phyloP scores from a whole-genome alignment of 2,888 invertebrate species.

The Agonopterix heracliana region DNA sequence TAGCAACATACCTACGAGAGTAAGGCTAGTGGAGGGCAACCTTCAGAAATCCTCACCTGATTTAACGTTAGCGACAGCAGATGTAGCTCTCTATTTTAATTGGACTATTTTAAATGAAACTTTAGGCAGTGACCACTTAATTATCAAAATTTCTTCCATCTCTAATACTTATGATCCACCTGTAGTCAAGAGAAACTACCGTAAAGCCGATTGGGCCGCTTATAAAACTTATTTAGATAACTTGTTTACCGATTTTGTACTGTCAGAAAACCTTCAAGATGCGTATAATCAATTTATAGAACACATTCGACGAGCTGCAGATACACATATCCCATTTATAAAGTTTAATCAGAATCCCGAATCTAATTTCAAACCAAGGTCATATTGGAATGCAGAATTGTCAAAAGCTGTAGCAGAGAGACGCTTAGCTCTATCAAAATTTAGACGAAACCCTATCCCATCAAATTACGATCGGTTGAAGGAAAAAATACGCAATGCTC shows the following conservation, averaged over 20 bases:
- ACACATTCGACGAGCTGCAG: conserved; percentile 10
- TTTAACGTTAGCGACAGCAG: conserved; percentile 11
- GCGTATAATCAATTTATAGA: conserved; percentile 11
- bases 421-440: conserved; percentile 13
- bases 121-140: conserved; percentile 17
- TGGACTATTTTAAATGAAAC: conserved; percentile 15
- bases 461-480: conserved; percentile 11
- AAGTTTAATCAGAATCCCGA: conserved; percentile 12
- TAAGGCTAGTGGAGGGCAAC: conserved; percentile 12
- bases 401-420: conserved; percentile 20
- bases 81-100: conserved; percentile 11
- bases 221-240: no score
- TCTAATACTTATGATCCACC: background rate
- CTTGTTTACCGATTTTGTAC: no score
- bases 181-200: conserved; percentile 13
- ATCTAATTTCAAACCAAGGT: conserved; percentile 16
- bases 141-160: conserved; percentile 9
- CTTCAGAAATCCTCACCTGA: conserved; percentile 21
- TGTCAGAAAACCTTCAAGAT: no score
- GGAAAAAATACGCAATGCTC: conserved; percentile 8
- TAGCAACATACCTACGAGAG: conserved; percentile 12
- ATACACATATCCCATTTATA: conserved; percentile 13
- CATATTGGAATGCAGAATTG: conserved; percentile 19
- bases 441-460: conserved; percentile 20
- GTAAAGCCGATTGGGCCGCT: no score